phyloP scores from a whole-genome alignment of 2,113 vertebrate genomes.

The Boleophthalmus pectinirostris region DNA sequence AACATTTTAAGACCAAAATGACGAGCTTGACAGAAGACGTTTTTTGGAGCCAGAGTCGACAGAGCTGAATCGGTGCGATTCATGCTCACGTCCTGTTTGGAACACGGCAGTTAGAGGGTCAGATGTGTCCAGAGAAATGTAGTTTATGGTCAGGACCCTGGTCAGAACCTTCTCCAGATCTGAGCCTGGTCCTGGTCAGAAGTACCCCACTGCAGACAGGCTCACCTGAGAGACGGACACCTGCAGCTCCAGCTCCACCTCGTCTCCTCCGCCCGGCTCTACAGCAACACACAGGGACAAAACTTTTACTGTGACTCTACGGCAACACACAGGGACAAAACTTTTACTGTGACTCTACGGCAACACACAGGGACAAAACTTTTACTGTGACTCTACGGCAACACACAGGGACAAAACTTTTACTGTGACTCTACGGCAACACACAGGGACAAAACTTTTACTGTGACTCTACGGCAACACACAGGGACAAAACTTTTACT shows the following conservation, averaged over 20 bases:
- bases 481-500: slow-evolving; percentile 4
- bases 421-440: slow-evolving; percentile 51
- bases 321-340: slow-evolving; percentile 12
- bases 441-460: slow-evolving; percentile 11
- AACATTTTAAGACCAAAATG: too few relatives aligned
- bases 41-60: too few relatives aligned
- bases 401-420: slow-evolving; percentile 10
- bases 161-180: too few relatives aligned
- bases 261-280: slow-evolving; percentile 74
- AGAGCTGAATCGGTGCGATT: too few relatives aligned
- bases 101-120: too few relatives aligned
- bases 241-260: slow-evolving; percentile 90
- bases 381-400: slow-evolving; percentile 53
- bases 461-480: slow-evolving; percentile 48
- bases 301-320: slow-evolving; percentile 32
- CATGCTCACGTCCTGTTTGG: too few relatives aligned
- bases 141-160: too few relatives aligned
- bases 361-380: slow-evolving; percentile 9
- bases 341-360: slow-evolving; percentile 52
- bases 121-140: too few relatives aligned
- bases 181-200: not conserved
- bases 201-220: slow-evolving; percentile 19
- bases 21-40: too few relatives aligned
- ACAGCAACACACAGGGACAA: slow-evolving; percentile 13
- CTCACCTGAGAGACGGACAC: slow-evolving; percentile 83